Conservation (phyloP, 2,113 vertebrate genomes). For the Recurvirostra avosetta region DNA sequence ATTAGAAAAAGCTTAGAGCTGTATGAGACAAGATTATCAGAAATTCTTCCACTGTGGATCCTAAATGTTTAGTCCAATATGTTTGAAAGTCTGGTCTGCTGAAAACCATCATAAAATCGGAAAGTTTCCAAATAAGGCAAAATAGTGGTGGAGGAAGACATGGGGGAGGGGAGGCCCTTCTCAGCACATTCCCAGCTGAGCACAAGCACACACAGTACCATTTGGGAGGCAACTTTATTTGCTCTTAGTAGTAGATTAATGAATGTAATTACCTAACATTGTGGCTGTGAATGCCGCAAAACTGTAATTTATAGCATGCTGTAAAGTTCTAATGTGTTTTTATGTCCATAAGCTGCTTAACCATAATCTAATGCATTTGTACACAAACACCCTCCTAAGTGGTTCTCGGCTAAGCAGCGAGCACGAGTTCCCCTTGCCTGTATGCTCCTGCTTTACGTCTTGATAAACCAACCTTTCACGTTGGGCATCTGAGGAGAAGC, state of each 20-base stretch:
- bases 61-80: background rate
- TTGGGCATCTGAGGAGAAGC: slow-evolving; percentile 51
- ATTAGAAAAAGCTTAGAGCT: background rate
- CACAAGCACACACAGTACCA: background rate
- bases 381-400: slow-evolving; percentile 69
- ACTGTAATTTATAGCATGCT: slow-evolving; percentile 78
- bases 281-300: slow-evolving; percentile 72
- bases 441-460: slow-evolving; percentile 37
- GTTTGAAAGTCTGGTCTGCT: background rate
- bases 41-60: background rate
- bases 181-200: slow-evolving; percentile 52
- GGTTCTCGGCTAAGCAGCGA: slow-evolving; percentile 52
- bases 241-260: slow-evolving; percentile 81
- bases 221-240: slow-evolving; percentile 75
- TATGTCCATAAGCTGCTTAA: slow-evolving; percentile 82
- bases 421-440: slow-evolving; percentile 44
- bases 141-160: background rate
- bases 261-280: slow-evolving; percentile 80
- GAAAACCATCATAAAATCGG: background rate
- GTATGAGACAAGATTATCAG: background rate
- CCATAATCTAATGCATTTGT: slow-evolving; percentile 78
- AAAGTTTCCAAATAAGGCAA: background rate
- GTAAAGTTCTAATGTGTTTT: slow-evolving; percentile 83
- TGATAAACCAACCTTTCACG: slow-evolving; percentile 48
- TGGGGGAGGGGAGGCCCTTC: background rate